A percentile compares a stretch with the other conserved stretches of the same genome.
Evolutionary conservation across 2,113 vertebrate species (phyloP).

Genomic region (Crypturellus undulatus): DNA sequence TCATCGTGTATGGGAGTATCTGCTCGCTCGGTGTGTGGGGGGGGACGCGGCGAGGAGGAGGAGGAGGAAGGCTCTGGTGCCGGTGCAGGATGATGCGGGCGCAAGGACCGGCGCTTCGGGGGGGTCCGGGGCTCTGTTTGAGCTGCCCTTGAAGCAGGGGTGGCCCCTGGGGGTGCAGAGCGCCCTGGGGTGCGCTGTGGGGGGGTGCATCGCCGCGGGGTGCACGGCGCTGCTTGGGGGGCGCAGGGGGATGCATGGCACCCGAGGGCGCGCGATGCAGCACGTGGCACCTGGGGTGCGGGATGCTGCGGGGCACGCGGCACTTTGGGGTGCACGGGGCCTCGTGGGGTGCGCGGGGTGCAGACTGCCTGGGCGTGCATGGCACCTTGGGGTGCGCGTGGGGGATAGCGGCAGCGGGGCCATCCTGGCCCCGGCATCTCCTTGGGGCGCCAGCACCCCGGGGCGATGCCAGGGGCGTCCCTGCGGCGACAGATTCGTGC

Average conservation of each 20-base stretch:
- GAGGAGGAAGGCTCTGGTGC: not conserved
- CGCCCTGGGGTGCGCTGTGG: not conserved
- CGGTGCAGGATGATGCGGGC: not conserved
- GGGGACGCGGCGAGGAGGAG: not conserved
- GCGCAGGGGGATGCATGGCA: no score
- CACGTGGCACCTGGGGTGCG: no score
- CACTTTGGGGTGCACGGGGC: not conserved
- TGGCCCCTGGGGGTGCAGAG: not conserved
- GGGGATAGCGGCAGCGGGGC: no score
- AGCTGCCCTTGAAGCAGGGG: no score
- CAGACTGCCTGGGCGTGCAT: not conserved
- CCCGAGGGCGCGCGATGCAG: not conserved
- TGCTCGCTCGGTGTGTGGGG: not conserved
- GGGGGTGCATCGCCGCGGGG: no score
- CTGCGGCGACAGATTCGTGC: no score
- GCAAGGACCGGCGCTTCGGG: no score
- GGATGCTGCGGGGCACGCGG: not conserved
- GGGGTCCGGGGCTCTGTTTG: not conserved
- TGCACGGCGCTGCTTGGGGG: not conserved
- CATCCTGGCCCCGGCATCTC: no score
- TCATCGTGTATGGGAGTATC: conserved; percentile 15
- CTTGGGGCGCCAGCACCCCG: no score
- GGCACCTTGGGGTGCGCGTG: not conserved
- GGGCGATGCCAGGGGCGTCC: no score
- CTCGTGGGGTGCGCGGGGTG: not conserved